Base-by-base conservation (phyloP, 2,797 vertebrate species). In the Mallotus villosus region DNA sequence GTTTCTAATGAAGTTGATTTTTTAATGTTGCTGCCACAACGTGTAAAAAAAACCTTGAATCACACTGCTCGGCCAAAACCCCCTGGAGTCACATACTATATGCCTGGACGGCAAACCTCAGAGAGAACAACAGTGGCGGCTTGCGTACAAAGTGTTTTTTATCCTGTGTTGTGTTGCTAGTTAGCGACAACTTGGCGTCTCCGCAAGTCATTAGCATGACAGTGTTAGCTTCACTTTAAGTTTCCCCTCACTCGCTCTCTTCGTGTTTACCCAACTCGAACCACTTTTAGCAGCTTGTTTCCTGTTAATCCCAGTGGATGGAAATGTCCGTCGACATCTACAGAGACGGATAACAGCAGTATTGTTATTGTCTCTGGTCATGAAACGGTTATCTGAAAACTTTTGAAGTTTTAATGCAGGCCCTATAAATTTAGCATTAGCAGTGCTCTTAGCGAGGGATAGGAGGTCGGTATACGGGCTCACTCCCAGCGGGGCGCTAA, bases 321-420 rank as follows among this genome's bases (percentile, higher is more conserved):
- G 63, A 24, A 37, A 65, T 49, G 63, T 37, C 37, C 21, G 21
- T 65, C 49, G 63, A 49, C 19, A 41, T 63, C 19, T 37, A 34
- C 21, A 63, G 29, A 4, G 62, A 63, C 17, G 62, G 32, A 34
- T 24, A 32, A 37, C 29, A n/a, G 32, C 32, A 34, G 32, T 14
- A 14, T 65, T 21, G 17, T 72, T 66, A 32, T 59, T 68, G 8
- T 68, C 69, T 71, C 66, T 68, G 73, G 67, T 70, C 71, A 55
- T 76, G 74, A 81, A 74, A 69, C 63, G 41, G 71, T 78, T 85
- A 79, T 72, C 73, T 49, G 69, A 73, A 63, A 67, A 65, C 68
- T 83, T 77, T 81, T 90, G 74, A 83, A 87, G 46, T 77, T 88
- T 88, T 85, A 79, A 88, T 78, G 70, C 7, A 2, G 46, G 46